Evolutionary conservation across 1,140 invertebrate genomes (phyloP).

Genomic region (Nasonia vitripennis): DNA sequence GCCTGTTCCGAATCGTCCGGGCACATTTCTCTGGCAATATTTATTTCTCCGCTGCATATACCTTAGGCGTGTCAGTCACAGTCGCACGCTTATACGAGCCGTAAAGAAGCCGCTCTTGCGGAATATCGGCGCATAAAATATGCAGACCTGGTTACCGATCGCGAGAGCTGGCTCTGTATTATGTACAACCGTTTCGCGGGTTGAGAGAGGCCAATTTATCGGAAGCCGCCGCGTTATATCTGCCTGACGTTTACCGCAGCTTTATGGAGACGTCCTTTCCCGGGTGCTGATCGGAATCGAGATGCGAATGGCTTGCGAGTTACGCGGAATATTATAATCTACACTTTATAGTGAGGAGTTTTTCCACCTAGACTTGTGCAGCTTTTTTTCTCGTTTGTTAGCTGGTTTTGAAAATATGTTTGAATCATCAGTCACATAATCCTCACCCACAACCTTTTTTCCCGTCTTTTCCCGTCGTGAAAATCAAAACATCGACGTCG

Average conservation of each 20-base stretch:
- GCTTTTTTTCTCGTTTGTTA: no score
- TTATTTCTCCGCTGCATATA: constrained; percentile 33
- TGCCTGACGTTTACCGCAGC: not conserved
- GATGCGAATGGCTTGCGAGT: not conserved
- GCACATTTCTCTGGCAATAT: constrained; percentile 25
- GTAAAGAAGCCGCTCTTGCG: constrained; percentile 36
- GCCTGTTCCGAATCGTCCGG: constrained; percentile 37
- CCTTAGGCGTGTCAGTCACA: constrained; percentile 46
- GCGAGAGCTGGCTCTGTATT: constrained; percentile 16
- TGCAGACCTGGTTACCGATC: constrained; percentile 44
- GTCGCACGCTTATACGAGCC: constrained; percentile 10
- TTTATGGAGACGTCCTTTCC: constrained; percentile 13
- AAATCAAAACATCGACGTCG: constrained; percentile 10
- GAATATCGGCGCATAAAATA: constrained; percentile 50
- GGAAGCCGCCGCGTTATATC: not conserved
- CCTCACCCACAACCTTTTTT: not conserved
- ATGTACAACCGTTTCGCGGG: constrained; percentile 9
- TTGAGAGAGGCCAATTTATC: constrained; percentile 16
- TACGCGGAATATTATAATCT: not conserved
- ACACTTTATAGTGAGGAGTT: not conserved
- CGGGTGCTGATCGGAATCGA: not conserved
- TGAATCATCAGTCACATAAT: not conserved
- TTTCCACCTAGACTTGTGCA: no score
- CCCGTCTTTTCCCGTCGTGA: not conserved
- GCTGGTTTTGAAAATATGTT: not conserved